Evolutionary conservation across 2,888 invertebrate species (phyloP).

Genomic region (Heliothis peltigera): DNA sequence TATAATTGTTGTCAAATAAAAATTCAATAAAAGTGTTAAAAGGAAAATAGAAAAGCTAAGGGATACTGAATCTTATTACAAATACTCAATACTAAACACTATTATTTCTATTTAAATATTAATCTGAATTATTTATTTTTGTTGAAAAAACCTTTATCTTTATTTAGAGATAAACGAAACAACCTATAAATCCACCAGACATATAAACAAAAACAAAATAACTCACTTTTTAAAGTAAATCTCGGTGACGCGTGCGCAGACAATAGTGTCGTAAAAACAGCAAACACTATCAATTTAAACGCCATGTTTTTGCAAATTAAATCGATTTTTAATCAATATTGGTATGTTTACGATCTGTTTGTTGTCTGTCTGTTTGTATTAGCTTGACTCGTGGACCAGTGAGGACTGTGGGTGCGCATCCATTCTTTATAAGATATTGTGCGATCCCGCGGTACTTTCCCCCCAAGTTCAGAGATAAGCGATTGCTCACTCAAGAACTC

Average conservation of each 20-base stretch:
- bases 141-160: too few species aligned
- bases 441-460: conserved; percentile 53
- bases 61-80: too few species aligned
- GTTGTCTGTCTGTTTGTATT: conserved; percentile 25
- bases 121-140: too few species aligned
- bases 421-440: conserved; percentile 40
- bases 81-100: too few species aligned
- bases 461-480: conserved; percentile 42
- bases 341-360: conserved; percentile 2
- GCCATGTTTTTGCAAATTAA: conserved; percentile 41
- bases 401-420: conserved; percentile 14
- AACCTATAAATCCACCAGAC: not conserved
- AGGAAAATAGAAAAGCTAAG: too few species aligned
- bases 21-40: too few species aligned
- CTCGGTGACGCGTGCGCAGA: conserved; percentile 38
- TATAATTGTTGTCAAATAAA: too few species aligned
- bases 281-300: conserved; percentile 17
- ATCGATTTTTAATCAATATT: conserved; percentile 7
- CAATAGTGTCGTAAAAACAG: conserved; percentile 32
- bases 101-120: too few species aligned
- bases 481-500: conserved; percentile 15
- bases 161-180: not conserved
- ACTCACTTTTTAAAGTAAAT: conserved; percentile 32
- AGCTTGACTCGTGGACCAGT: conserved; percentile 33
- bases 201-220: not conserved